Evolutionary conservation across 2,113 vertebrate species (phyloP), one percentile per base, ranked within the genome.

Genomic region (Protobothrops mucrosquamatus): DNA sequence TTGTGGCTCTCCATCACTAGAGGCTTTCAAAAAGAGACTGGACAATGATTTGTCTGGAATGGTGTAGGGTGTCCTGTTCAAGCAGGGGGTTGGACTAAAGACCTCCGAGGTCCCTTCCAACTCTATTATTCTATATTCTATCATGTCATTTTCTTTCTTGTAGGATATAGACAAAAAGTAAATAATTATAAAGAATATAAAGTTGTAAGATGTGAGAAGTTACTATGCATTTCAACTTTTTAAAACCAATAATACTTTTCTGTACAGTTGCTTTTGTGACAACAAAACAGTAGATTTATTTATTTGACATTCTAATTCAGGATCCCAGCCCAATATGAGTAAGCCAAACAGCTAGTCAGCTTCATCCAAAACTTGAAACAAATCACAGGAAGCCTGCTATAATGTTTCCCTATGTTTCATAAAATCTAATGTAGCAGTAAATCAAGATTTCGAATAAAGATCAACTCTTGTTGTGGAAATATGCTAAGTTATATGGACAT

Each of bases 381-480:
- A 46, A 24, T 46, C 64, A 29, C 23, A 55, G 46, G 61, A 92
- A 61, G 46, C 29, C 43, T 57, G 3, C 24, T 51, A 12, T 39
- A 48, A 29, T 22, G 18, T 51, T 54, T 20, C 26, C 85, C 91
- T 39, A 12, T 15, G 12, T 7, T 57, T 34, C 39, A 48, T 48
- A 7, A 88, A 88, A 48, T 26, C 81, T 24, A 92, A 89, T 85
- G 24, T 56, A 89, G 57, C 91, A 91, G 39, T 89, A 89, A 93
- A 91, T 95, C 92, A 94, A 94, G 20, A 92, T 92, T 91, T 94
- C 59, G 87, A 43, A 85, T 93, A 92, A 94, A 92, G 11, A 90
- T 91, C 85, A 93, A 1, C 87, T 95, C 92, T 48, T 87, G 24
- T 46, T 87, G 64, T 88, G 55, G 93, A 55, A 95, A 85, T 26